Evolutionary conservation across 2,888 invertebrate species (phyloP), one percentile per base, ranked within the genome.

Genomic region (Lithophane leautieri): DNA sequence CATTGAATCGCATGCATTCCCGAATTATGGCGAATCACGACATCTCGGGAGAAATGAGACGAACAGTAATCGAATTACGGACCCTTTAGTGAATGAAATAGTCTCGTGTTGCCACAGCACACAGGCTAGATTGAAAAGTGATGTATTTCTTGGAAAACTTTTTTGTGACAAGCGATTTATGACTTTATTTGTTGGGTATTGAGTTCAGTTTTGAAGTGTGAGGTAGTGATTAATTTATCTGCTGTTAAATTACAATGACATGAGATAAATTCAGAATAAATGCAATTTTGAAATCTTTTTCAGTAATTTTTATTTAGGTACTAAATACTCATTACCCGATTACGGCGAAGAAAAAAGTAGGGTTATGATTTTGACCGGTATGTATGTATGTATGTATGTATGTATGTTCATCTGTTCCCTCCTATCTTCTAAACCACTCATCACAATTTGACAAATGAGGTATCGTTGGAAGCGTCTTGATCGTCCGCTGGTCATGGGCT

Each of bases 21-120:
- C 86, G 90, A 94, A 94, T 94, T 92, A 94, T 94, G 91, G 92
- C 92, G 91, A 94, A 94, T 93, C 93, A 92, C 90, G 89, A 90
- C 92, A 88, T 92, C 91, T 90, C 88, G 88, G 85, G 86, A 85
- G 93, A 93, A 95, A 95, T 95, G 94, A 95, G 92, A 93, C 94
- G 94, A 90, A 84, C 82, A 71, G 89, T 94, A 95, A 95, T 95
- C 93, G 93, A 94, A 91, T 95, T 90, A 90, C 82, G 70, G 69
- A 70, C 85, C 90, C 90, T 81, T 84, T 87, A 78, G 76, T 79
- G 84, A 82, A 83, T 84, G 81, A 87, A 89, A 93, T 93, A 94
- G 94, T 93, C 93, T 91, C 88, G 89, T 91, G 88, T 92, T 92
- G 90, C 89, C 78, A 78, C 76, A 70, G 73, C 82, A 82, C 79